Base-by-base conservation (phyloP, 1,140 invertebrate genomes). In the Dendrolimus punctatus region DNA sequence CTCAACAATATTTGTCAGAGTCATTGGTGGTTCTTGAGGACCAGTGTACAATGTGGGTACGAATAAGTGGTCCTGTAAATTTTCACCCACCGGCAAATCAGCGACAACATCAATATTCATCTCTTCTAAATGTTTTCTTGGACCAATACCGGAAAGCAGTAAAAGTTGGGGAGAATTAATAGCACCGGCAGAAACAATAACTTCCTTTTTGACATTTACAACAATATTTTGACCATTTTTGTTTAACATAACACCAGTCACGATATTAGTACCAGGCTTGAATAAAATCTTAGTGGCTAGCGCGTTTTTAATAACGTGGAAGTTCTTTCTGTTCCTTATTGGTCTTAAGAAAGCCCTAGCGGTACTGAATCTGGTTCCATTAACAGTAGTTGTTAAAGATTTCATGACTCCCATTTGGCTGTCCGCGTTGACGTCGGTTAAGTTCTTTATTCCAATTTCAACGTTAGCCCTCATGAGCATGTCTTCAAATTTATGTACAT, bases 141-240 rank as follows among this genome's bases (percentile, higher is more conserved):
- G 93, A 7, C 94, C 94, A 39, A 95, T 89, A 37, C 94, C 94
- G 4, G 93, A 94, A 0, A 94, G 68, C 90, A 95, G 91, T 0
- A 95, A 71, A 5, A 95, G 55, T 60, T 93, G 91, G 4, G 93
- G 91, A 0, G 91, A 89, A 62, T 93, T 92, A 7, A 94, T 89
- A 4, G 91, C 88, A 8, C 93, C 93, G 0, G 91, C 91, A 0
- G 91, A 91, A 6, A 94, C 49, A 40, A 94, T 88, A 0, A 94
- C 88, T 82, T 95, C 93, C 58, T 92, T 92, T 3, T 75, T 80
- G 0, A 88, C 89, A 5, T 78, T 81, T 0, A 90, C 85, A 36
- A 70, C 72, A 0, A 85, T 69, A 39, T 67, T 68, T 56, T 80
- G 78, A 5, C 87, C 73, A 43, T 91, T 75, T 57, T 90, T 88